Percentiles rank a stretch among this genome's conserved stretches.
Conservation (phyloP, 1,140 invertebrate genomes). For the Himalopsyche phryganea region DNA sequence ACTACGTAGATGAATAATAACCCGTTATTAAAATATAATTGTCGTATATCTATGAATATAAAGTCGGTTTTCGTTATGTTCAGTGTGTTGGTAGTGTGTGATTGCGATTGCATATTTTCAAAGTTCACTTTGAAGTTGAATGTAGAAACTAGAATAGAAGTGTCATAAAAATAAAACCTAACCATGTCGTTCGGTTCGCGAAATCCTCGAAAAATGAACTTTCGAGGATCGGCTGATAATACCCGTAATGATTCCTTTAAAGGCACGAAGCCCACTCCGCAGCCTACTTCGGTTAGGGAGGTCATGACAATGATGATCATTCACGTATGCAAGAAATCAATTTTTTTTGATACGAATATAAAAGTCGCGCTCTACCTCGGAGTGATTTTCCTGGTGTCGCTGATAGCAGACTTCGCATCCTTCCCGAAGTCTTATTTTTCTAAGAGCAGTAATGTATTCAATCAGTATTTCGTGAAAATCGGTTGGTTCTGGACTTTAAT, state of each 20-base stretch:
- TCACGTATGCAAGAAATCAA: conserved; percentile 79
- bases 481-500: conserved; percentile 92
- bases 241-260: conserved; percentile 42
- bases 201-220: conserved; percentile 32
- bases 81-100: no score
- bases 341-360: conserved; percentile 81
- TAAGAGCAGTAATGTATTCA: conserved; percentile 82
- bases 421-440: conserved; percentile 85
- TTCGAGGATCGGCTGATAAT: conserved; percentile 51
- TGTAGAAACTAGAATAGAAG: no score
- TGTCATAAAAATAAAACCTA: conserved; percentile 7
- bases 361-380: conserved; percentile 83
- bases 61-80: no score
- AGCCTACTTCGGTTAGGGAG: conserved; percentile 76
- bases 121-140: no score
- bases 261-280: conserved; percentile 73
- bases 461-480: conserved; percentile 90
- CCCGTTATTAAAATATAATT: no score
- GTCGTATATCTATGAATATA: no score
- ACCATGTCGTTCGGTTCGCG: conserved; percentile 12
- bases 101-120: no score
- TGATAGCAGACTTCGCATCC: conserved; percentile 78
- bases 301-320: conserved; percentile 80
- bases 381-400: conserved; percentile 76
- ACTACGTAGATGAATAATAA: no score